Base-by-base conservation (phyloP, 1,140 invertebrate species). In the Nasonia giraulti region DNA sequence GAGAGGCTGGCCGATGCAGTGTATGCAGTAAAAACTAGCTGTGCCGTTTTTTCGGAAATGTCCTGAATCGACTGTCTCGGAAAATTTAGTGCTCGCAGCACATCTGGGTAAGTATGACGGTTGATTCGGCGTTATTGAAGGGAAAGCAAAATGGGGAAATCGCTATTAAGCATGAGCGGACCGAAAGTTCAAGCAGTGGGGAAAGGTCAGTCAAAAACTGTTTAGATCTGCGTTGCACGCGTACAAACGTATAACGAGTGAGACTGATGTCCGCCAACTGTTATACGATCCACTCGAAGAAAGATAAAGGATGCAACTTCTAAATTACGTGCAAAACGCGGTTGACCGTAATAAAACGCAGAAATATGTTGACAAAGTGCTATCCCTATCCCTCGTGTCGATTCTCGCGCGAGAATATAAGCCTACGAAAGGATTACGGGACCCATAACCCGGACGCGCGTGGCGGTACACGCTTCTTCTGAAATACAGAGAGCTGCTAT, bases 271-370 rank as follows among this genome's bases (percentile, higher is more conserved):
- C 27, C 27, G 27, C 27, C 27, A 27, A 27, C 27, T 27, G 27
- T 27, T 27, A 27, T 27, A 27, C 27, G 27, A 27, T 27, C 27
- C 27, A 27, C 27, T 27, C 27, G 27, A 27, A 27, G 27, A 27
- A 27, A 27, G 27, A 27, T 27, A 27, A 27, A 27, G 27, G 27
- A 27, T 1, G 27, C 27, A 27, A 27, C 31, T 83, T 69, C 50
- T 76, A 27, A 50, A 78, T 79, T 74, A 84, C 66, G 76, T 44
- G 83, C 50, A 73, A 84, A 80, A 80, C 62, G 83, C 33, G 31
- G 77, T 74, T 80, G 69, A 31, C 68, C 47, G 77, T 80, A 73
- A 74, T 84, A 71, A 84, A 74, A 69, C 7, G 44, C 31, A 7
- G 55, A 80, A 33, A 66, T 77, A 69, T 50, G 66, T 50, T 20